Base-by-base conservation (phyloP, 2,797 vertebrate genomes). In the Periophthalmus magnuspinnatus region DNA sequence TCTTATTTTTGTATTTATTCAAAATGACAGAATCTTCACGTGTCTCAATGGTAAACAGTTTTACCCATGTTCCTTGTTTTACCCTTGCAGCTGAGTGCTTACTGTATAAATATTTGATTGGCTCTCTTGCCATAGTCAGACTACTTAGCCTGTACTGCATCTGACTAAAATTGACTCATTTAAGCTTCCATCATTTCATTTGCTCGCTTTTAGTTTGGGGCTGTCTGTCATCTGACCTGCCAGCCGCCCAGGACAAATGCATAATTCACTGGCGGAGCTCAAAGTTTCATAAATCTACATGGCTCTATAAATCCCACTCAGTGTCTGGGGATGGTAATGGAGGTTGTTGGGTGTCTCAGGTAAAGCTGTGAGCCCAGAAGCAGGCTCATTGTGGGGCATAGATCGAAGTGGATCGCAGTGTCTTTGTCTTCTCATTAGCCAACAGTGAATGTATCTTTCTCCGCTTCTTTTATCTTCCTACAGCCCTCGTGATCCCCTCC, bases 391-490 rank as follows among this genome's bases (percentile, higher is more conserved):
- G 82, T 87, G 88, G 82, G 88, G 85, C 86, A 86, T 64, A 87
- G 87, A 91, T 92, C 75, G 84, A 91, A 90, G 86, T 84, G 84
- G 84, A 85, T 87, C 75, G 86, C 54, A n/a, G 79, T 70, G 86
- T 78, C 88, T 90, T 90, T 91, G 88, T 92, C 87, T 89, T 85
- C 89, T 90, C 88, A 90, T 91, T 91, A 90, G 85, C 73, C 84
- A 83, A 84, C 84, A 81, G 81, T 86, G 83, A 89, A 89, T 91
- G 86, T 83, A 86, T 90, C 83, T 89, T 90, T 91, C 84, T 90
- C 87, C 81, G 82, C 80, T 87, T 90, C 82, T 86, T 90, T 86
- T 89, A 89, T 88, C 86, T 84, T 77, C 81, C 81, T 79, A 82
- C 84, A 82, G 74, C 75, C 80, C 65, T 38, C 19, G 19, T 28